Conservation (phyloP, 2,888 invertebrate genomes). For the Notodonta dromedarius region DNA sequence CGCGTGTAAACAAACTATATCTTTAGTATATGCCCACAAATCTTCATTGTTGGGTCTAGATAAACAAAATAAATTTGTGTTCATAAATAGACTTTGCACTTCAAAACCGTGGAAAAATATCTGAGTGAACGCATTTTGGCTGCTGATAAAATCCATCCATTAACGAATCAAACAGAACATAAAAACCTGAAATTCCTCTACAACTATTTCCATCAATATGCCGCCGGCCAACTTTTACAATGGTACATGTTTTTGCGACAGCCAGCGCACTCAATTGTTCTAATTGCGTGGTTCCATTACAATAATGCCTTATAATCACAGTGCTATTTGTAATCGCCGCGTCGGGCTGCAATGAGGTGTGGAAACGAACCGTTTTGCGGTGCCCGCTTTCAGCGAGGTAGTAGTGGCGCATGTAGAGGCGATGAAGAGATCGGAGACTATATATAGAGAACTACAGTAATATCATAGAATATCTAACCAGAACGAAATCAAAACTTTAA, state of each 20-base stretch:
- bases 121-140: no score
- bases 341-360: constrained; percentile 77
- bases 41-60: no score
- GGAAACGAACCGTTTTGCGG: constrained; percentile 77
- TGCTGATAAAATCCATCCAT: background rate
- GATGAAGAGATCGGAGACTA: background rate
- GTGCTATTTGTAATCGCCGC: constrained; percentile 72
- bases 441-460: no score
- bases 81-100: no score
- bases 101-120: no score
- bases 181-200: constrained; percentile 6
- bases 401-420: constrained; percentile 32
- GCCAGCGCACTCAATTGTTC: constrained; percentile 59
- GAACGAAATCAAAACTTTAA: no score
- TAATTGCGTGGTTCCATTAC: constrained; percentile 77
- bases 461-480: no score
- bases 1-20: background rate
- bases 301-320: constrained; percentile 77
- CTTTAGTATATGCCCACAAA: no score
- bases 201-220: constrained; percentile 33
- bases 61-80: no score
- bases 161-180: background rate
- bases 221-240: constrained; percentile 41
- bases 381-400: constrained; percentile 58
- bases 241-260: constrained; percentile 53